Percentiles rank a stretch among this genome's conserved stretches.
These are phyloP conservation scores for Gymnodraco acuticeps DNA, from an alignment of 2,797 vertebrate genomes.

Conservation along the genomic window DNA sequence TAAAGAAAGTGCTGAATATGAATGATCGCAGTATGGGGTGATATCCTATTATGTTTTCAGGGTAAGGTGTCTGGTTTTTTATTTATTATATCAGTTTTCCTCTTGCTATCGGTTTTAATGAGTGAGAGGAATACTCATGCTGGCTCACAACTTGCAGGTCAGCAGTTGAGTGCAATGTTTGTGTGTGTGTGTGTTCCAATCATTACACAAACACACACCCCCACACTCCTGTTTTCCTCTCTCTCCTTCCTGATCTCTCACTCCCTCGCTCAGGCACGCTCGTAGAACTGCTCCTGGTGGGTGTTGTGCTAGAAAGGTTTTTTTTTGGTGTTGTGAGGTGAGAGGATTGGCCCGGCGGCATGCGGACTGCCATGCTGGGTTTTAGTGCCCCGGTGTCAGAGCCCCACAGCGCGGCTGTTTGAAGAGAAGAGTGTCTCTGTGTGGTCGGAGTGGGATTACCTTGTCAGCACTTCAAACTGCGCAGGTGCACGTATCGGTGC, in stretches of 20 bases:
- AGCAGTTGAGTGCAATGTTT: conserved; percentile 61
- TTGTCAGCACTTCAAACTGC: conserved; percentile 77
- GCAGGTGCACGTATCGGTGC: conserved; percentile 34
- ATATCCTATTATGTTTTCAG: conserved; percentile 79
- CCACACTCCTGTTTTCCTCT: conserved; percentile 6
- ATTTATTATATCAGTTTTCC: conserved; percentile 63
- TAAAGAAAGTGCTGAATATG: conserved; percentile 77
- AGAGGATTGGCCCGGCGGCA: conserved; percentile 43
- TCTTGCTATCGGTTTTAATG: conserved; percentile 72
- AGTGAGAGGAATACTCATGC: conserved; percentile 50
- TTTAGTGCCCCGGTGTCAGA: conserved; percentile 66
- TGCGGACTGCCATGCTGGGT: conserved; percentile 50
- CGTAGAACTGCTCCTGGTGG: conserved; percentile 25
- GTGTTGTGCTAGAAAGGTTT: conserved; percentile 13
- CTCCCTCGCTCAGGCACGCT: conserved; percentile 20
- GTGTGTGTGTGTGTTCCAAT: conserved; percentile 57
- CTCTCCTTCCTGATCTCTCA: conserved; percentile 40
- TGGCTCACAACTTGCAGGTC: conserved; percentile 65
- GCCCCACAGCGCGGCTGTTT: conserved; percentile 55
- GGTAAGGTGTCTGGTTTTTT: conserved; percentile 66
- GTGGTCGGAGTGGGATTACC: conserved; percentile 72
- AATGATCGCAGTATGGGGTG: conserved; percentile 65
- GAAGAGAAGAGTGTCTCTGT: conserved; percentile 63
- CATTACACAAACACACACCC: conserved; percentile 18
- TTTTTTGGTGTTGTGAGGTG: neutral